Base-by-base conservation (phyloP, 2,888 invertebrate species). In the Brenthis ino region DNA sequence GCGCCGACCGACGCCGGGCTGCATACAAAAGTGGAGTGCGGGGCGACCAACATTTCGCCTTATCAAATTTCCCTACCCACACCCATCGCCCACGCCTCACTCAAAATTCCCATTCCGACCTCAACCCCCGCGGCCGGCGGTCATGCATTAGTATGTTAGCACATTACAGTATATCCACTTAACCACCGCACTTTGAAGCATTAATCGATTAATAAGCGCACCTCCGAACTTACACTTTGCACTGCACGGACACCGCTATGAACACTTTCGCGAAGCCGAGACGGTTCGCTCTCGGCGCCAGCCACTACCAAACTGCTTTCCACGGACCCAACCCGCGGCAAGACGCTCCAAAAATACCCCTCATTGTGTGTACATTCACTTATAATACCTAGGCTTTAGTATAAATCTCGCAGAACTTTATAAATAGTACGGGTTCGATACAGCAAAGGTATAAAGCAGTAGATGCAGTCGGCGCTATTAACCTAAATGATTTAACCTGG, bases 41-140 rank as follows among this genome's bases (percentile, higher is more conserved):
- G 73, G 75, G 76, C 82, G 79, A 77, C 84, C 76, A 75, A 77
- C 82, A 83, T 77, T 82, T 79, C 84, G 89, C 85, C 90, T 93
- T 93, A 93, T 93, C 92, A 91, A 92, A 92, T 93, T 93, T 92
- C 92, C 82, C 88, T 83, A 81, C 91, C 90, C 87, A 89, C 89
- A 82, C 82, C 79, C 82, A 76, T 57, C 79, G 77, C 79, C 79
- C 86, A 86, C 87, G 85, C 87, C 79, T 71, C 88, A 79, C 79
- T 73, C 75, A 67, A 73, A 72, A 72, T 67, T 68, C 76, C 77
- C 79, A 78, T 75, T 77, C 76, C 71, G 66, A 71, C 63, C 80
- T 75, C 77, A 72, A 75, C 75, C 77, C 75, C 73, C 75, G 74
- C 71, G 64, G 72, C 64, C 70, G 74, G 69, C 83, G 80, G 81